Base-by-base conservation (phyloP, 2,888 invertebrate species). In the Acronicta alni region DNA sequence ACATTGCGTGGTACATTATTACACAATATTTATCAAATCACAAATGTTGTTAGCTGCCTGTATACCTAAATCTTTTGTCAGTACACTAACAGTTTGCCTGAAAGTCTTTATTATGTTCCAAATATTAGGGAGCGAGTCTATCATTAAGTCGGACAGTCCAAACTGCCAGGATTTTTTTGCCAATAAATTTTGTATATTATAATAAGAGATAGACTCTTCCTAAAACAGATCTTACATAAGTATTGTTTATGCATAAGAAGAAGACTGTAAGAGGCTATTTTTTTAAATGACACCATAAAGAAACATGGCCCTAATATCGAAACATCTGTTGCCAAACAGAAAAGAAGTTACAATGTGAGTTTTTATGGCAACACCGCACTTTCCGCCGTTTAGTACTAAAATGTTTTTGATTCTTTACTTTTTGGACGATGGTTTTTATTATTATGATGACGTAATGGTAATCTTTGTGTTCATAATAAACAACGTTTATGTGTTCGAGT, bases 211-310 rank as follows among this genome's bases (percentile, higher is more conserved):
- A 23, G 23, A 5, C 23, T 23, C 3, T 23, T 5, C 6, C 41
- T 41, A 41, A 12, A 41, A 18, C 52, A 17, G 23, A 16, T 8
- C 81, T n/a, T n/a, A 77, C 82, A n/a, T n/a, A n/a, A 83, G 23
- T 82, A 75, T 56, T 47, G 47, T n/a, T 58, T 38, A 44, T 46
- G 45, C 47, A 59, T 52, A 65, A 53, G 39, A 26, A 56, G 39
- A 58, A 59, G 43, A 61, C 18, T 84, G 82, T 86, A 81, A 86
- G 83, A 82, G 84, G 83, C 78, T 86, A 86, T 86, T 90, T 89
- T 91, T 89, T 90, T 89, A 90, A 92, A 91, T 89, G 85, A 84
- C 83, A 83, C 73, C 89, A 88, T 92, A 91, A 92, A 91, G 88
- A 88, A 87, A 86, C 87, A 88, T 87, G 76, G 75, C 79, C 82